Evolutionary conservation across 1,140 invertebrate genomes (phyloP).

Genomic region (Magallana angulata): DNA sequence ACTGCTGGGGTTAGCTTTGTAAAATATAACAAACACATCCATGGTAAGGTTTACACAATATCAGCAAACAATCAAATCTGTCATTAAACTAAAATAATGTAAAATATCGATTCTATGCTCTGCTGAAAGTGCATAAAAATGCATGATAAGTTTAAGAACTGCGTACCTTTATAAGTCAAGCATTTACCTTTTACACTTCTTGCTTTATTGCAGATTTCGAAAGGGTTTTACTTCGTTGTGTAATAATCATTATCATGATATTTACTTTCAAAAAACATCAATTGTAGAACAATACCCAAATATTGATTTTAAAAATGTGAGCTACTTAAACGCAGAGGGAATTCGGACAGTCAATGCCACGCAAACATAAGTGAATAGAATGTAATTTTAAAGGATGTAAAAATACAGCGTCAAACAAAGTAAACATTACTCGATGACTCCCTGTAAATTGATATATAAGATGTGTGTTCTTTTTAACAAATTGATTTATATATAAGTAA

Average conservation of each 20-base stretch:
- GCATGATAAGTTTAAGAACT: not conserved
- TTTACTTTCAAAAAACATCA: conserved; percentile 32
- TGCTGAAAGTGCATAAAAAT: not conserved
- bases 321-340: not conserved
- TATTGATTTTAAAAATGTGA: conserved; percentile 6
- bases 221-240: not conserved
- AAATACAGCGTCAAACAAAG: not conserved
- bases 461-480: too few relatives aligned
- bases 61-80: too few relatives aligned
- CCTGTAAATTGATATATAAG: not conserved
- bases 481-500: too few relatives aligned
- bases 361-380: not conserved
- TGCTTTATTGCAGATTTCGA: not conserved
- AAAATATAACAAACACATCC: too few relatives aligned
- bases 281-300: not conserved
- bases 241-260: conserved; percentile 16
- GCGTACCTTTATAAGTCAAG: not conserved
- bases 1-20: too few relatives aligned
- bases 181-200: conserved; percentile 1
- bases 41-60: too few relatives aligned
- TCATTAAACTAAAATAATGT: too few relatives aligned
- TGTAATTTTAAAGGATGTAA: not conserved
- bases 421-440: conserved; percentile 1
- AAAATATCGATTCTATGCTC: too few relatives aligned
- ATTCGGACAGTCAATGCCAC: conserved; percentile 22